Evolutionary conservation across 2,797 vertebrate genomes (phyloP), one percentile per base, ranked within the genome.

Genomic region (Clarias fuscus): DNA sequence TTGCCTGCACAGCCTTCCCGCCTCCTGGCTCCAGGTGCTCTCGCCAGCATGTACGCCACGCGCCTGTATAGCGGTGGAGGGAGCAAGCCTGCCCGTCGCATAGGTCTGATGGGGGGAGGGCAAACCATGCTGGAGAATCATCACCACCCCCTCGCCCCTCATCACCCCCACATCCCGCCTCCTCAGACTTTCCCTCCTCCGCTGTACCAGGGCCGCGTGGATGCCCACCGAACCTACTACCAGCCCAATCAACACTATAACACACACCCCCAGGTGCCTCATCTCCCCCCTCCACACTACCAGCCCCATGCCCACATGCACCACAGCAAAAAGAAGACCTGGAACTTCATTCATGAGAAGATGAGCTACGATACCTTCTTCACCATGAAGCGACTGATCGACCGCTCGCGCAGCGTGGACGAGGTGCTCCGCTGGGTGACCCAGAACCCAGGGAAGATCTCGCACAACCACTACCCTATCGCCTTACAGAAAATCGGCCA

Each of bases 401-500:
- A 98, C 91, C 96, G 97, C 81, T 97, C 97, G 0, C 95, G 92
- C 77, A 95, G 92, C 0, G 95, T 96, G 0, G 97, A 97, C 0
- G 97, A 98, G 90, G 96, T 98, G 70, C 95, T 98, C 67, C 96
- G 97, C 61, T 98, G 97, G 97, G 95, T 98, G 84, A 95, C 96
- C 0, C 97, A 98, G 95, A 98, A 98, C 92, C 97, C 97, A 0
- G 91, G 94, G 86, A 97, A 97, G 91, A 96, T 98, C 90, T 97
- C 96, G 0, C 94, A 97, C 87, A 96, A 96, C 92, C 97, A 98
- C 91, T 97, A 97, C 91, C 96, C 97, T 0, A 95, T 98, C 0
- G 97, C 97, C 2, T 95, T 98, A 75, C 96, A 96, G 92, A 97
- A 96, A 89, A 96, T 98, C 5, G 96, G 96, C 10, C 95, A 93